A percentile compares a stretch with the other conserved stretches of the same genome.
Conservation (phyloP, 2,888 invertebrate species). For the Tolmerus cingulatus region DNA sequence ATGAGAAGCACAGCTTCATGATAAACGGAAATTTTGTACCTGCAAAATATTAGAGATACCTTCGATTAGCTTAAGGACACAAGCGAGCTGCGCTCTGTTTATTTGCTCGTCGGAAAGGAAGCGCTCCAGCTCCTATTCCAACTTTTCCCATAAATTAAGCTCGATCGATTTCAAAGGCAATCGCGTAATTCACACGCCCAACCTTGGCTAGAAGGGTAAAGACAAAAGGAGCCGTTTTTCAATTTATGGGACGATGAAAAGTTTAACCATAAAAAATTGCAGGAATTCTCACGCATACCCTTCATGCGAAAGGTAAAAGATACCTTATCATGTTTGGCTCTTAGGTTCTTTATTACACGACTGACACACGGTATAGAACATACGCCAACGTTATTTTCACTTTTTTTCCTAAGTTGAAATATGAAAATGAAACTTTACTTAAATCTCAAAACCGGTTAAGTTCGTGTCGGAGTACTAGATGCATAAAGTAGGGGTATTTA, state of each 20-base stretch:
- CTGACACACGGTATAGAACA: too few species aligned
- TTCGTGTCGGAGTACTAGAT: too few species aligned
- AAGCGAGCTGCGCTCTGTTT: slow-evolving; percentile 23
- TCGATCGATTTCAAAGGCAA: neutral
- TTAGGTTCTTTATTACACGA: too few species aligned
- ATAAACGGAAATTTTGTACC: slow-evolving; percentile 98
- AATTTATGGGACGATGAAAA: neutral
- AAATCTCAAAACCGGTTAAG: too few species aligned
- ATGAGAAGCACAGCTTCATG: slow-evolving; percentile 98
- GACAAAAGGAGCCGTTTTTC: neutral
- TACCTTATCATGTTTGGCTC: neutral
- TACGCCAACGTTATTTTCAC: too few species aligned
- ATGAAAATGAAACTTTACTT: too few species aligned
- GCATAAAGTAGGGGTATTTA: too few species aligned
- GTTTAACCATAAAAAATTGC: neutral
- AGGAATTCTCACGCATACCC: neutral
- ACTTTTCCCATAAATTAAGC: neutral
- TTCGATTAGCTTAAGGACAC: neutral
- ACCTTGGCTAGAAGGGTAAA: neutral
- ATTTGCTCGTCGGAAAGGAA: neutral
- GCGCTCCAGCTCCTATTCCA: neutral
- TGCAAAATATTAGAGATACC: slow-evolving; percentile 63
- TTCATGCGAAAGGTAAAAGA: neutral
- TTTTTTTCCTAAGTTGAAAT: too few species aligned
- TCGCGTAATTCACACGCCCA: neutral